These are phyloP conservation scores for Drosophila fulvimacula DNA, from an alignment of 2,888 invertebrate species.

Conservation along the genomic window DNA sequence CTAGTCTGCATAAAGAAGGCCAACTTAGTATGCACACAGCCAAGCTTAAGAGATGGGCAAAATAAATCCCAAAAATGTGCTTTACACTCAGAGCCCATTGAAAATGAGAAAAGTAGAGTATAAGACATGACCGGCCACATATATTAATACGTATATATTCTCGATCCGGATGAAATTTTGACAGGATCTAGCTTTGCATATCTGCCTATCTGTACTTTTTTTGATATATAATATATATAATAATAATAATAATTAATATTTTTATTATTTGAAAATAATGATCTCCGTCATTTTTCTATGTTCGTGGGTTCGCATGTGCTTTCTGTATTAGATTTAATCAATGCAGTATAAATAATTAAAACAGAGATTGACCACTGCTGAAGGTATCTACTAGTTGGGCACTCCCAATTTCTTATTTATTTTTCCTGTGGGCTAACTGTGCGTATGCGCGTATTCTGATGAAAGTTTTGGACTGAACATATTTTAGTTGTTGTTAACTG, in stretches of 20 bases:
- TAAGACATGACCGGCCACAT: background rate
- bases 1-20: conserved; percentile 17
- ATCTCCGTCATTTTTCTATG: too few species aligned
- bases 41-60: conserved; percentile 14
- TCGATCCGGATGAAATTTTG: background rate
- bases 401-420: background rate
- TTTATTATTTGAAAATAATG: too few species aligned
- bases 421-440: background rate
- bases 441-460: conserved; percentile 9
- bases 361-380: too few species aligned
- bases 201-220: too few species aligned
- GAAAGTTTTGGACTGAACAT: conserved; percentile 37
- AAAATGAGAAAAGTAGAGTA: background rate
- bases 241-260: too few species aligned
- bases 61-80: conserved; percentile 9
- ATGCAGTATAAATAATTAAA: too few species aligned
- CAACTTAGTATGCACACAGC: conserved; percentile 22
- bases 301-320: too few species aligned
- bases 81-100: background rate
- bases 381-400: background rate
- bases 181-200: too few species aligned
- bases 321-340: too few species aligned
- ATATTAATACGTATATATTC: too few species aligned
- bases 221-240: too few species aligned
- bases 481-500: conserved; percentile 32